Evolutionary conservation across 1,140 invertebrate species (phyloP).

Genomic region (Drosophila repletoides): DNA sequence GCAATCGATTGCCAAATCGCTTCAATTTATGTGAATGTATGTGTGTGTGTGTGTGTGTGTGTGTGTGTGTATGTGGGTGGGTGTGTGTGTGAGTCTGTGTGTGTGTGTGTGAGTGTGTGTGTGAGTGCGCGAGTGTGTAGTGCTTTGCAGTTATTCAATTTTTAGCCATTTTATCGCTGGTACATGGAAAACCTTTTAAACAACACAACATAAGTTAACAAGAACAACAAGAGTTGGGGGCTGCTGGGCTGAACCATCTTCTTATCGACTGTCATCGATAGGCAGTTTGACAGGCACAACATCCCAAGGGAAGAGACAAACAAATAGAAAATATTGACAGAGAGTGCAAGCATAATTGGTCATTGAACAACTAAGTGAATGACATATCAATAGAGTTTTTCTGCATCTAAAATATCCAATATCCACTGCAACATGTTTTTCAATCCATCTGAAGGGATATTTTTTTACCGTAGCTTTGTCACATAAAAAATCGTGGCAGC

Average conservation of each 20-base stretch:
- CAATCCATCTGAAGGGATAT: too few relatives aligned
- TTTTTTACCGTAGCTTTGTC: too few relatives aligned
- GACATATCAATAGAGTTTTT: conserved; percentile 46
- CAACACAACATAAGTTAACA: conserved; percentile 44
- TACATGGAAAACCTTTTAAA: conserved; percentile 75
- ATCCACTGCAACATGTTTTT: too few relatives aligned
- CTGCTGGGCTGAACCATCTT: conserved; percentile 25
- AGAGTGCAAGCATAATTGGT: conserved; percentile 42
- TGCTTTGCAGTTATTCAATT: conserved; percentile 64
- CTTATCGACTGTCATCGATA: conserved; percentile 72
- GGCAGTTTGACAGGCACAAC: conserved; percentile 22
- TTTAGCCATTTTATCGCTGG: conserved; percentile 67
- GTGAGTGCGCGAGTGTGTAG: conserved; percentile 4
- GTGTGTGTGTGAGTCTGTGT: background rate
- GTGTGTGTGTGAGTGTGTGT: conserved; percentile 1
- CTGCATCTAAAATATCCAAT: too few relatives aligned
- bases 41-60: background rate
- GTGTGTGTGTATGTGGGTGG: background rate
- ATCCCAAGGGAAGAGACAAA: background rate
- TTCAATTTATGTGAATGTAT: background rate
- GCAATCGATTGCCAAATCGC: conserved; percentile 37
- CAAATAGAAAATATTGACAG: background rate
- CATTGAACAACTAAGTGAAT: conserved; percentile 48
- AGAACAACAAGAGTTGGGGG: conserved; percentile 42
- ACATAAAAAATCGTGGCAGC: too few relatives aligned